Evolutionary conservation across 1,140 invertebrate species (phyloP).

Genomic region (Drosophila tsacasi): DNA sequence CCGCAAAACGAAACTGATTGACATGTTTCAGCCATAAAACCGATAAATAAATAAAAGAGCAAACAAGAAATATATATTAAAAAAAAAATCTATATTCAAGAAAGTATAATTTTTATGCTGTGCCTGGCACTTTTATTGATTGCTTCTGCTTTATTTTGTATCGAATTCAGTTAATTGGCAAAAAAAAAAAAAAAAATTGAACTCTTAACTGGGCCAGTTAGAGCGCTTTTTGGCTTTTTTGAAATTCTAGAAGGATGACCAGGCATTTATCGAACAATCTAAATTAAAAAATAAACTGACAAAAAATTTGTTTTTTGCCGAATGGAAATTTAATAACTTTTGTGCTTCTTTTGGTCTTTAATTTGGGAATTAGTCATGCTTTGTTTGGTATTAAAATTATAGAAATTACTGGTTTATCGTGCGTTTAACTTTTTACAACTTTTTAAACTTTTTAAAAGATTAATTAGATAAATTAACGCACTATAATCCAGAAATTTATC

Average conservation of each 20-base stretch:
- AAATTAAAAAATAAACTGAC: slow-evolving; percentile 1
- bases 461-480: too few species aligned
- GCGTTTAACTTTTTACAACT: too few species aligned
- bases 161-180: slow-evolving; percentile 70
- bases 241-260: slow-evolving; percentile 51
- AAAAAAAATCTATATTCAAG: background rate
- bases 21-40: slow-evolving; percentile 39
- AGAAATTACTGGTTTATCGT: background rate
- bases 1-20: slow-evolving; percentile 56
- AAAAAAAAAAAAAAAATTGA: slow-evolving; percentile 53
- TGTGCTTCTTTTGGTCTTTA: background rate
- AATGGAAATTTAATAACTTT: slow-evolving; percentile 36
- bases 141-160: slow-evolving; percentile 33
- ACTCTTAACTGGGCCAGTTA: slow-evolving; percentile 61
- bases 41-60: slow-evolving; percentile 7
- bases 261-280: background rate
- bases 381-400: background rate
- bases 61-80: slow-evolving; percentile 8
- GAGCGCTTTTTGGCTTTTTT: slow-evolving; percentile 15
- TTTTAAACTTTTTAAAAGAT: too few species aligned
- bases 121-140: slow-evolving; percentile 57
- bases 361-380: slow-evolving; percentile 11
- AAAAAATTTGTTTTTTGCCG: slow-evolving; percentile 21
- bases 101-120: slow-evolving; percentile 49
- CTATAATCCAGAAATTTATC: too few species aligned